These are phyloP conservation scores for Tetragonula clypearis DNA, from an alignment of 1,140 invertebrate species.

Conservation along the genomic window DNA sequence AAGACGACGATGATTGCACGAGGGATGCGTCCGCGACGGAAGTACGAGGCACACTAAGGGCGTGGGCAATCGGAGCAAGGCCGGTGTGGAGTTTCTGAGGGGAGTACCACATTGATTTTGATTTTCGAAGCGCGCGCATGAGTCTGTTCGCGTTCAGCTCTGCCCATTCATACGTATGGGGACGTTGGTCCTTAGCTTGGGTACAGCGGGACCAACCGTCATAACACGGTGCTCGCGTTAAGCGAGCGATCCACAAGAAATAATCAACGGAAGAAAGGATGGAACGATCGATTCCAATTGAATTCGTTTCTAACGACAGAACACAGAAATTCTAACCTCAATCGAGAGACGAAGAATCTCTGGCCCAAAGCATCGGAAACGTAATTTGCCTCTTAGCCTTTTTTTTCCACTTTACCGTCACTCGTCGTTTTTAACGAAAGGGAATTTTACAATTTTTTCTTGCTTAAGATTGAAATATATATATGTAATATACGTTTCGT, in stretches of 20 bases:
- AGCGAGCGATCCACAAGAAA: background rate
- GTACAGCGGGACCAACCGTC: background rate
- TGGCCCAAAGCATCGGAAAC: no score
- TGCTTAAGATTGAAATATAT: no score
- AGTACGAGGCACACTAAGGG: slow-evolving; percentile 75
- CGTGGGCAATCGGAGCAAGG: slow-evolving; percentile 75
- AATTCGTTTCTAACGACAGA: no score
- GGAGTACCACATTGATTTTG: slow-evolving; percentile 80
- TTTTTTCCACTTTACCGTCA: no score
- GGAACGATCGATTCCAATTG: no score
- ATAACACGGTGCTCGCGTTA: background rate
- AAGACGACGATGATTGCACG: slow-evolving; percentile 57
- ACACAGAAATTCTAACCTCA: no score
- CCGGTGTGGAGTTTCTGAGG: slow-evolving; percentile 50
- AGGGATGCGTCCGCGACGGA: slow-evolving; percentile 64
- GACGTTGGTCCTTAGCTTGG: slow-evolving; percentile 52
- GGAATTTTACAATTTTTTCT: no score
- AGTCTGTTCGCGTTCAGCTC: slow-evolving; percentile 60
- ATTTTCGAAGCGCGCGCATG: slow-evolving; percentile 81
- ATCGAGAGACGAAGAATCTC: no score
- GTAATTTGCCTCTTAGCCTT: no score
- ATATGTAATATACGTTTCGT: no score
- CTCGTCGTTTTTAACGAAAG: no score
- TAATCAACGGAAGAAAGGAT: no score
- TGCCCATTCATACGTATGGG: slow-evolving; percentile 71